Evolutionary conservation across 1,140 invertebrate species (phyloP).

Genomic region (Nasonia giraulti): DNA sequence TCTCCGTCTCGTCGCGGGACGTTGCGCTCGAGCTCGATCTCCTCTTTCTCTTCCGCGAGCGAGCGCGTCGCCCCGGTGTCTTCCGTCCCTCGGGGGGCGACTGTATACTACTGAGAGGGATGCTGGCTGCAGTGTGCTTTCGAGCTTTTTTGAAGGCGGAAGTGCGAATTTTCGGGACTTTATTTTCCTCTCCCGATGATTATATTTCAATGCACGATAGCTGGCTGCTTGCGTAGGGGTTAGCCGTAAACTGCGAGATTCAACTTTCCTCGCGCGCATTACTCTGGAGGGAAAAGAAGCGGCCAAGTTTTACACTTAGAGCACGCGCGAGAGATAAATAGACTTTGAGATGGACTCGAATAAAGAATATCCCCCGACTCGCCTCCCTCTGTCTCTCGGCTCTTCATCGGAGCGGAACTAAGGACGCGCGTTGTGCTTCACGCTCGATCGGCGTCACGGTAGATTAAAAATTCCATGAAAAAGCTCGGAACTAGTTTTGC

Average conservation of each 20-base stretch:
- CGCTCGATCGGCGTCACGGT: conserved; percentile 57
- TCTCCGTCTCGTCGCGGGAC: conserved; percentile 61
- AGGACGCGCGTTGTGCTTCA: conserved; percentile 49
- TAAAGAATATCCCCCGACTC: background rate
- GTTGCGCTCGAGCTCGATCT: background rate
- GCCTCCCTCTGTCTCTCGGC: conserved; percentile 3
- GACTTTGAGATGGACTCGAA: background rate
- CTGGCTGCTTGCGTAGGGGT: too few relatives aligned
- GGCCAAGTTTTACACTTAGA: background rate
- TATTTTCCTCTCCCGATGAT: too few relatives aligned
- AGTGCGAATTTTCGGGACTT: too few relatives aligned
- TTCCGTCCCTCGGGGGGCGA: background rate
- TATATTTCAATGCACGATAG: too few relatives aligned
- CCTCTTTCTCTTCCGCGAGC: too few relatives aligned
- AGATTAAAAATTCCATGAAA: conserved; percentile 37
- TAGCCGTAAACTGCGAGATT: background rate
- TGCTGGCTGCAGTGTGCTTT: too few relatives aligned
- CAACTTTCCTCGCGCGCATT: background rate
- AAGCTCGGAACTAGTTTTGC: background rate
- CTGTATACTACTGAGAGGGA: background rate
- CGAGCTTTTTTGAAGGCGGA: too few relatives aligned
- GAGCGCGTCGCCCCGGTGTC: conserved; percentile 36
- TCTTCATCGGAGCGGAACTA: conserved; percentile 53
- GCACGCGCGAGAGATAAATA: background rate
- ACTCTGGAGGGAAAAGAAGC: background rate